Conservation (phyloP, 2,797 vertebrate genomes). For the Hippoglossus hippoglossus region DNA sequence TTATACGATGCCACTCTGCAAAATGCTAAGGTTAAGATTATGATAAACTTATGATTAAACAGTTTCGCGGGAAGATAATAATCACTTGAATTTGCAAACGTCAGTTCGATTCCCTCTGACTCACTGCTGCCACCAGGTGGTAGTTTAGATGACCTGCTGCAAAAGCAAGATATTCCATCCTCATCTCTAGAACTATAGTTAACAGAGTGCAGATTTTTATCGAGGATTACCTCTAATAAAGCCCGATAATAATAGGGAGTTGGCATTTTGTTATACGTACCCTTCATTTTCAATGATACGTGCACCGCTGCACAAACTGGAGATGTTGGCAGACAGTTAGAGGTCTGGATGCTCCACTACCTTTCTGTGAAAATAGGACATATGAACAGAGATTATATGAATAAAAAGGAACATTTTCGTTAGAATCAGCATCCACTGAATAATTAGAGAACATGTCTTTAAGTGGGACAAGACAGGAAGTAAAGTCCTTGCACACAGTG, state of each 20-base stretch:
- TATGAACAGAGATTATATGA: too few species aligned
- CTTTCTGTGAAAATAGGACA: background rate
- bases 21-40: background rate
- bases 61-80: background rate
- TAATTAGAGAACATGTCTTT: background rate
- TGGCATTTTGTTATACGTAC: background rate
- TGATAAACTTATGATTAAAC: background rate
- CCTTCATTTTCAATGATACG: background rate
- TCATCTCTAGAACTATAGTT: background rate
- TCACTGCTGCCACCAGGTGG: slow-evolving; percentile 54
- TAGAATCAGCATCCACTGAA: background rate
- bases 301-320: background rate
- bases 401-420: background rate
- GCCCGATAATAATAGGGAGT: background rate
- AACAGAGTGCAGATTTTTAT: background rate
- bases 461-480: background rate
- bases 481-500: too few species aligned
- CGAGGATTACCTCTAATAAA: background rate
- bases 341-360: background rate
- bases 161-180: background rate
- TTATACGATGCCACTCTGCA: background rate
- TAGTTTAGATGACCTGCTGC: background rate
- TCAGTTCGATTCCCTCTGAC: background rate
- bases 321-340: background rate
- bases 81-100: background rate